phyloP scores from a whole-genome alignment of 2,113 vertebrate species.

The Centropus bengalensis region DNA sequence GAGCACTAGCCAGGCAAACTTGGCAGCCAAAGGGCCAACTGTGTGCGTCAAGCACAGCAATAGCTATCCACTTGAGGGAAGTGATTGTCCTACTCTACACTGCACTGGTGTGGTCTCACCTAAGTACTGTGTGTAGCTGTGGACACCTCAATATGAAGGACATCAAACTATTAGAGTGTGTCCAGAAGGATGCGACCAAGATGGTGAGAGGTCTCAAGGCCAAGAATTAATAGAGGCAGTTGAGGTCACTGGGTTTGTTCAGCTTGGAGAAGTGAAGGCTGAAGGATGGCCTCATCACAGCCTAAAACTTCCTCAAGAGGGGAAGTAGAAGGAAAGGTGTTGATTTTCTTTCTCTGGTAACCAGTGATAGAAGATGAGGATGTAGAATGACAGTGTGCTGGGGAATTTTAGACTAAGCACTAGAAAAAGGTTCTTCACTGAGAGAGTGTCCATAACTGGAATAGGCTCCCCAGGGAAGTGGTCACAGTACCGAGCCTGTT shows the following conservation, averaged over 20 bases:
- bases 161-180: too few relatives aligned
- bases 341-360: background rate
- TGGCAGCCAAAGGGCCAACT: background rate
- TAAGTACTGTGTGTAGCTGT: too few relatives aligned
- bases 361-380: accelerated
- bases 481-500: background rate
- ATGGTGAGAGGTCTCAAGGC: too few relatives aligned
- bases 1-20: background rate
- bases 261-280: too few relatives aligned
- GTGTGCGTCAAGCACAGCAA: too few relatives aligned
- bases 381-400: background rate
- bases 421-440: background rate
- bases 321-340: accelerated
- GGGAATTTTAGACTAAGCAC: background rate
- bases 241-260: too few relatives aligned
- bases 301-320: background rate
- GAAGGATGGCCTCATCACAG: background rate
- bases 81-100: too few relatives aligned
- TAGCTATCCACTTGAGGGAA: too few relatives aligned
- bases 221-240: too few relatives aligned
- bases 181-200: too few relatives aligned
- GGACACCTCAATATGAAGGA: too few relatives aligned
- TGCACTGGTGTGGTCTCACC: too few relatives aligned
- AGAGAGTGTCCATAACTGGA: background rate
- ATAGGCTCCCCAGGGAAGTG: background rate